Evolutionary conservation across 2,888 invertebrate genomes (phyloP).

Genomic region (Bruchidius siliquastri): DNA sequence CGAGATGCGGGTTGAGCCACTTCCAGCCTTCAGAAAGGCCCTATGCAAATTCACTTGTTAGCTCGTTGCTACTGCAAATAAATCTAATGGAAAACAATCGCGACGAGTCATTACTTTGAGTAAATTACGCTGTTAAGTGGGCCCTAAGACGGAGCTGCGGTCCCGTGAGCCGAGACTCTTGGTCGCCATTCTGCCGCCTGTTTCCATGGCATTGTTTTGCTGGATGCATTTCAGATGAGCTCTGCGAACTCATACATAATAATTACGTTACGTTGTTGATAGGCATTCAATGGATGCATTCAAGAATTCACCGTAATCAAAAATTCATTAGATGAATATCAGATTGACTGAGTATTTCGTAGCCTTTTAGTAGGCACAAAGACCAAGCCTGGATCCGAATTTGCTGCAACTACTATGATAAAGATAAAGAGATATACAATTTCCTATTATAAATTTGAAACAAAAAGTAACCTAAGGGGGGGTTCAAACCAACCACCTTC

Average conservation of each 20-base stretch:
- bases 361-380: too few species aligned
- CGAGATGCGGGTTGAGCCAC: background rate
- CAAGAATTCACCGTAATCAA: too few species aligned
- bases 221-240: background rate
- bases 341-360: too few species aligned
- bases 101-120: constrained; percentile 12
- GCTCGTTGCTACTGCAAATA: constrained; percentile 13
- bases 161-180: background rate
- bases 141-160: background rate
- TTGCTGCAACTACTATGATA: too few species aligned
- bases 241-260: background rate
- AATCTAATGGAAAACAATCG: constrained; percentile 12
- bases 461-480: too few species aligned
- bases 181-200: background rate
- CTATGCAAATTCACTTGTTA: constrained; percentile 16
- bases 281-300: background rate
- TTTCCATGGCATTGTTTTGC: background rate
- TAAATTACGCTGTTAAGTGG: constrained; percentile 8
- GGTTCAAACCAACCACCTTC: too few species aligned
- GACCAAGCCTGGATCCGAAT: too few species aligned
- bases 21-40: constrained; percentile 2
- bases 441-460: too few species aligned
- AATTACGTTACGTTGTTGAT: background rate
- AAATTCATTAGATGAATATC: too few species aligned
- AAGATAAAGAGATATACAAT: too few species aligned